A percentile compares a stretch with the other conserved stretches of the same genome.
These are phyloP conservation scores for Rattus rattus DNA, from an alignment of 2,113 vertebrate genomes.

Conservation along the genomic window DNA sequence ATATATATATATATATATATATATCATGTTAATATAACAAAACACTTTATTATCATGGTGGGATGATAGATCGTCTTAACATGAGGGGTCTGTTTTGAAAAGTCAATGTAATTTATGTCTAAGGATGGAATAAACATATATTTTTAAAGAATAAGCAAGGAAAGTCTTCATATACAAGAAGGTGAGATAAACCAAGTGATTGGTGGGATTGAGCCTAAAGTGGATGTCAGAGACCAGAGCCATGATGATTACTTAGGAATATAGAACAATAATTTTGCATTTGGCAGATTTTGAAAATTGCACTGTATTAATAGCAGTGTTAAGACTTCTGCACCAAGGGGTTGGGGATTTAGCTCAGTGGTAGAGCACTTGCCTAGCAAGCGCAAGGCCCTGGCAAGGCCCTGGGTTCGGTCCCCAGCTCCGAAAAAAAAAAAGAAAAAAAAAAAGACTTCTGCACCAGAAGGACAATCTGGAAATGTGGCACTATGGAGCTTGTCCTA, in stretches of 20 bases:
- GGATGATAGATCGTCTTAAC: background rate
- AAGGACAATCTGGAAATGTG: background rate
- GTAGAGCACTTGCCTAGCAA: no score
- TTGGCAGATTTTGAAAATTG: background rate
- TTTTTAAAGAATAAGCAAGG: conserved; percentile 9
- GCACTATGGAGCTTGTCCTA: background rate
- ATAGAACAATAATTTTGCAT: background rate
- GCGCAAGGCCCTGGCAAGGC: no score
- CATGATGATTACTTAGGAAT: background rate
- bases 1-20: no score
- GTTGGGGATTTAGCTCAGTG: no score
- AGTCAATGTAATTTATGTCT: background rate
- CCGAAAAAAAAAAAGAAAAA: no score
- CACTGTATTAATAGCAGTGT: background rate
- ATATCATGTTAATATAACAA: background rate
- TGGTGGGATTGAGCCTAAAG: background rate
- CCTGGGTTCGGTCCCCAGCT: no score
- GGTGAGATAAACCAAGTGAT: background rate
- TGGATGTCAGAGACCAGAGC: background rate
- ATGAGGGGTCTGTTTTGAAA: conserved; percentile 18
- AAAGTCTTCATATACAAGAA: background rate
- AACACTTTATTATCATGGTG: background rate
- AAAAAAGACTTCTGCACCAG: background rate
- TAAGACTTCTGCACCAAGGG: background rate
- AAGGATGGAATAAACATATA: background rate